Conservation (phyloP, 2,888 invertebrate species). For the Cosmopolites sordidus region DNA sequence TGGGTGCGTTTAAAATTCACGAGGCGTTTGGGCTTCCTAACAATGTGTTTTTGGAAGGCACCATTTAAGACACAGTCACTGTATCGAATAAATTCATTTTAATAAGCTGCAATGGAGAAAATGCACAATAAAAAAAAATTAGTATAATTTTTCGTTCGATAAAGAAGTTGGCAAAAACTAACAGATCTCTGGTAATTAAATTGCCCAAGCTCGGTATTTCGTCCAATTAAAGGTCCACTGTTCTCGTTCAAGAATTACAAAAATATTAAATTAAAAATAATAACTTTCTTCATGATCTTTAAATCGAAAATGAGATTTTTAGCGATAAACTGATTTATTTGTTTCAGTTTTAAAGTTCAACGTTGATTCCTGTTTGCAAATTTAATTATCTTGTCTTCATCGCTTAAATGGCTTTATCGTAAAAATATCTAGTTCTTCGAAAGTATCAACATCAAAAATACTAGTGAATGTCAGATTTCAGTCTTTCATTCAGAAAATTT, state of each 20-base stretch:
- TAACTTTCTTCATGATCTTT: slow-evolving; percentile 30
- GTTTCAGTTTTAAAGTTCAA: slow-evolving; percentile 1
- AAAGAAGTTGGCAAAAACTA: slow-evolving; percentile 29
- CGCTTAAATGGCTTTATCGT: too few species aligned
- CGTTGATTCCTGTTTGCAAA: too few species aligned
- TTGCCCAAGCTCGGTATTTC: slow-evolving; percentile 29
- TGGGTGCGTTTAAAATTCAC: slow-evolving; percentile 16
- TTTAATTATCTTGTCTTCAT: too few species aligned
- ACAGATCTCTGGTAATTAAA: slow-evolving; percentile 32
- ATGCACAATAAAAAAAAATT: neutral
- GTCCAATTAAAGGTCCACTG: slow-evolving; percentile 34
- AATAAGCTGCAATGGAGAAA: slow-evolving; percentile 19
- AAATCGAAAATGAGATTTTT: slow-evolving; percentile 20
- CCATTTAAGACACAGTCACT: slow-evolving; percentile 31
- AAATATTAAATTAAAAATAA: slow-evolving; percentile 31
- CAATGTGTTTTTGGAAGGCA: slow-evolving; percentile 34
- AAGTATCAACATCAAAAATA: too few species aligned
- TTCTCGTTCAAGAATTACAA: slow-evolving; percentile 34
- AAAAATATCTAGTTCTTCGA: too few species aligned
- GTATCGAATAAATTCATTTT: slow-evolving; percentile 36
- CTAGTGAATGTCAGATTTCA: too few species aligned
- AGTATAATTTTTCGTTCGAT: slow-evolving; percentile 8
- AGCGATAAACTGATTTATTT: slow-evolving; percentile 15
- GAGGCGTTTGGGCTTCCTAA: slow-evolving; percentile 28
- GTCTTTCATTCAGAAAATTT: too few species aligned